These are phyloP conservation scores for Empis livida DNA, from an alignment of 2,888 invertebrate genomes.

Conservation along the genomic window DNA sequence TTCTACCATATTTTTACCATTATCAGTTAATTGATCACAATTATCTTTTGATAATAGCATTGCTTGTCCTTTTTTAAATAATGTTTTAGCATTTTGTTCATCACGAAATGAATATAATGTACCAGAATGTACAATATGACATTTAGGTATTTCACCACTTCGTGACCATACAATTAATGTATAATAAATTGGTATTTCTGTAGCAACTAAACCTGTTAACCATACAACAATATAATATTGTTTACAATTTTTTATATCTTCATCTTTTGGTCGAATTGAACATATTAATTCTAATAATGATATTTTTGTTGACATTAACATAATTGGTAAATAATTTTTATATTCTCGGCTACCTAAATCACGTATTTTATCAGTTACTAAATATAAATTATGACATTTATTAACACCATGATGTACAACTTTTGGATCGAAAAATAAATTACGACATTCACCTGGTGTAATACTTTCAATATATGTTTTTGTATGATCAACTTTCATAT, in stretches of 20 bases:
- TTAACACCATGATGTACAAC: conserved; percentile 14
- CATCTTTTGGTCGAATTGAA: background rate
- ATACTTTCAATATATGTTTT: conserved; percentile 24
- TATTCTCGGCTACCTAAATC: conserved; percentile 19
- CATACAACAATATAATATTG: conserved; percentile 21
- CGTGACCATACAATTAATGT: conserved; percentile 23
- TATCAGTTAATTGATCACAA: conserved; percentile 18
- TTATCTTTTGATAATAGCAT: conserved; percentile 19
- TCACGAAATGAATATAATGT: conserved; percentile 22
- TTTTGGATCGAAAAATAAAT: conserved; percentile 24
- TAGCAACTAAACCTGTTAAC: conserved; percentile 23
- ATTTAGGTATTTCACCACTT: conserved; percentile 12
- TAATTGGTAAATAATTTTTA: conserved; percentile 22
- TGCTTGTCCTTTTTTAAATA: conserved; percentile 19
- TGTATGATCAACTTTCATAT: conserved; percentile 22
- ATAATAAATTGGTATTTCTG: conserved; percentile 17
- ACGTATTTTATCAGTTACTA: conserved; percentile 22
- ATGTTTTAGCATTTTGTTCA: conserved; percentile 14
- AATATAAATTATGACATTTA: conserved; percentile 23
- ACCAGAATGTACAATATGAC: conserved; percentile 23
- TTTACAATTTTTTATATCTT: background rate
- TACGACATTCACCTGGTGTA: conserved; percentile 19
- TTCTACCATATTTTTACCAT: conserved; percentile 21
- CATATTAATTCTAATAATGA: conserved; percentile 13
- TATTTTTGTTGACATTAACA: conserved; percentile 25